A percentile compares a stretch with the other conserved stretches of the same genome.
These are phyloP conservation scores for Potamilus streckersoni DNA, from an alignment of 1,140 invertebrate species.

Conservation along the genomic window DNA sequence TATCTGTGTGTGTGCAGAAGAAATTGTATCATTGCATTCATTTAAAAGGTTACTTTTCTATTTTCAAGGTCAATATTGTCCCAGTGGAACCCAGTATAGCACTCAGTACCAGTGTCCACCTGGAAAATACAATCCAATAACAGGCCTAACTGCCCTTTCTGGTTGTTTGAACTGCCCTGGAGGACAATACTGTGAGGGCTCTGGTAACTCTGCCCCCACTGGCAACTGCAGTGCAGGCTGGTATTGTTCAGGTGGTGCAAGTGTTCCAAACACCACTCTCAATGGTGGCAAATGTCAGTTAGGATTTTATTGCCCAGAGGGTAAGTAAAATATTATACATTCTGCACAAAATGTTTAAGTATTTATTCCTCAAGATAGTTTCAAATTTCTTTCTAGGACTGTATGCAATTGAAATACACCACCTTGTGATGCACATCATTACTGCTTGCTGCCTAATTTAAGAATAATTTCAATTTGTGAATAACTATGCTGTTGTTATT, in stretches of 20 bases:
- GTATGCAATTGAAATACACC: too few relatives aligned
- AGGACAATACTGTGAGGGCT: slow-evolving; percentile 58
- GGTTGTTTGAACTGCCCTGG: slow-evolving; percentile 57
- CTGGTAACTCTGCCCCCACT: slow-evolving; percentile 56
- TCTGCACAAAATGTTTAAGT: too few relatives aligned
- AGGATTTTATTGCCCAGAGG: slow-evolving; percentile 60
- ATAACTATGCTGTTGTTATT: too few relatives aligned
- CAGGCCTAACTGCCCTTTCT: slow-evolving; percentile 24
- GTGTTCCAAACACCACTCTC: slow-evolving; percentile 52
- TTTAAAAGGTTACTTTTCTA: background rate
- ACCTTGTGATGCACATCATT: too few relatives aligned
- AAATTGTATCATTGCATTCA: too few relatives aligned
- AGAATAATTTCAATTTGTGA: too few relatives aligned
- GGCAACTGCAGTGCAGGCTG: slow-evolving; percentile 61
- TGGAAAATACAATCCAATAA: slow-evolving; percentile 58
- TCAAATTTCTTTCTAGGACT: too few relatives aligned
- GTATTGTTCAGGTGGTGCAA: slow-evolving; percentile 58
- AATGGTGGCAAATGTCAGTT: slow-evolving; percentile 57
- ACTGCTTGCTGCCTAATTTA: too few relatives aligned
- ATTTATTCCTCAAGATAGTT: too few relatives aligned
- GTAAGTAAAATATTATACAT: slow-evolving; percentile 19
- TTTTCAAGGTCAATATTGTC: slow-evolving; percentile 60
- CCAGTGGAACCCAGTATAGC: slow-evolving; percentile 51
- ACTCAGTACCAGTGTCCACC: slow-evolving; percentile 54
- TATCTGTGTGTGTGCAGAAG: too few relatives aligned